Evolutionary conservation across 2,113 vertebrate genomes (phyloP).

Genomic region (Pelodiscus sinensis): DNA sequence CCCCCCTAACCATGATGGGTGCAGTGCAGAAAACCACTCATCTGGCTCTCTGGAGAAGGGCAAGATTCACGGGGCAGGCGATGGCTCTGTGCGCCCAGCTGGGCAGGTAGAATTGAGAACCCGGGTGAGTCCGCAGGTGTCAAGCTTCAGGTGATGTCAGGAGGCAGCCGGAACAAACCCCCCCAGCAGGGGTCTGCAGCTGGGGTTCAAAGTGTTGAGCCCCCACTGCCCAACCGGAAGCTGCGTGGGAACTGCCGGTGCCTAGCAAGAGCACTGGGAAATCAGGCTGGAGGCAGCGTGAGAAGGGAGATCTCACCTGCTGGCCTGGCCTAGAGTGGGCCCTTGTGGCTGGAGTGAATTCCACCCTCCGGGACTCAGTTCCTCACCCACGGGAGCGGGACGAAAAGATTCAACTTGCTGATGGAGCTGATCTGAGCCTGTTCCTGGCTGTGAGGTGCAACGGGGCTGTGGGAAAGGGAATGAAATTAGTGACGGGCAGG

Average conservation of each 20-base stretch:
- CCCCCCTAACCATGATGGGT: neutral
- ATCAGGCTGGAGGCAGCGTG: neutral
- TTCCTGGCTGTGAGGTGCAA: neutral
- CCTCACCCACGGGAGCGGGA: neutral
- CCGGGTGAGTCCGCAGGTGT: neutral
- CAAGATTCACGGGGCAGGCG: neutral
- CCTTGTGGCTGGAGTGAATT: neutral
- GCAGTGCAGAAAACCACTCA: neutral
- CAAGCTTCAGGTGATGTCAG: neutral
- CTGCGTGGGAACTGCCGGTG: neutral
- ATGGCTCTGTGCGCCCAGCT: neutral
- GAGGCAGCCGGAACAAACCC: neutral
- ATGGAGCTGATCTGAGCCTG: neutral
- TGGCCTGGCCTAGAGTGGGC: neutral
- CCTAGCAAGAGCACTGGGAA: neutral
- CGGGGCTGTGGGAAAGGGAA: neutral
- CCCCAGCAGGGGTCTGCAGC: neutral
- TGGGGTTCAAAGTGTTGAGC: neutral
- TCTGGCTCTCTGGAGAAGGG: neutral
- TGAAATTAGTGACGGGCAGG: neutral
- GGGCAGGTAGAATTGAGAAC: neutral
- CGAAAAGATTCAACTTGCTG: neutral
- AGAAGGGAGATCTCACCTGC: neutral
- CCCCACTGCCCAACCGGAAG: neutral
- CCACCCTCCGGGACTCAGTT: neutral